Conservation (phyloP, 2,888 invertebrate genomes). For the Helleia helle region DNA sequence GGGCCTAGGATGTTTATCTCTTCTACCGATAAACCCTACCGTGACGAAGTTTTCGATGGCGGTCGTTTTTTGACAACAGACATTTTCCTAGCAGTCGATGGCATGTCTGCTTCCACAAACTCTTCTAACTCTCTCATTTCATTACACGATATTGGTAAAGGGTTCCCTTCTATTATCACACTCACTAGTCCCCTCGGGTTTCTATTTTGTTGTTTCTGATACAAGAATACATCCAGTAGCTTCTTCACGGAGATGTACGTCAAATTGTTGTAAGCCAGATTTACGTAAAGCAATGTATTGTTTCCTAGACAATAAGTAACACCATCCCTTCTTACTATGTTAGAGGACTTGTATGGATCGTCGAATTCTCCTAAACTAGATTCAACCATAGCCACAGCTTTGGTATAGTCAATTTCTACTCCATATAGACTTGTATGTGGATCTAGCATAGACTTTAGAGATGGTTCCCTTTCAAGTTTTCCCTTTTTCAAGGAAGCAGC, state of each 20-base stretch:
- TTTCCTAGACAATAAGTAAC: slow-evolving; percentile 35
- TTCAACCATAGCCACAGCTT: slow-evolving; percentile 28
- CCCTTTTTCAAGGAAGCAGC: slow-evolving; percentile 18
- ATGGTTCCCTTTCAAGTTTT: slow-evolving; percentile 26
- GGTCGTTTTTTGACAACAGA: slow-evolving; percentile 21
- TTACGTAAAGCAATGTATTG: slow-evolving; percentile 37
- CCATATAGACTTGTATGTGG: slow-evolving; percentile 19
- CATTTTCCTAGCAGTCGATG: slow-evolving; percentile 19
- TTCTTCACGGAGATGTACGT: slow-evolving; percentile 31
- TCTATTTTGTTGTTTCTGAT: slow-evolving; percentile 29
- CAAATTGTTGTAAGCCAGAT: slow-evolving; percentile 42
- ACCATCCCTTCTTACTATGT: slow-evolving; percentile 26
- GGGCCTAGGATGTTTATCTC: too few relatives aligned
- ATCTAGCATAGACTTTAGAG: slow-evolving; percentile 23
- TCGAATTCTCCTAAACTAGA: slow-evolving; percentile 26
- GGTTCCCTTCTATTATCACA: slow-evolving; percentile 41
- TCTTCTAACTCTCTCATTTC: slow-evolving; percentile 33
- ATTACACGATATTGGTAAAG: slow-evolving; percentile 32
- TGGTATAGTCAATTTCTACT: slow-evolving; percentile 27
- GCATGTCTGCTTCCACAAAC: slow-evolving; percentile 25
- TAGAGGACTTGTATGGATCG: slow-evolving; percentile 30
- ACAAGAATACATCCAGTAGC: slow-evolving; percentile 29
- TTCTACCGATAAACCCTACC: too few relatives aligned
- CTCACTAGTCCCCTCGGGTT: slow-evolving; percentile 39
- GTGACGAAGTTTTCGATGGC: neutral